phyloP scores from a whole-genome alignment of 2,888 invertebrate species.

The Tridacna gigas region DNA sequence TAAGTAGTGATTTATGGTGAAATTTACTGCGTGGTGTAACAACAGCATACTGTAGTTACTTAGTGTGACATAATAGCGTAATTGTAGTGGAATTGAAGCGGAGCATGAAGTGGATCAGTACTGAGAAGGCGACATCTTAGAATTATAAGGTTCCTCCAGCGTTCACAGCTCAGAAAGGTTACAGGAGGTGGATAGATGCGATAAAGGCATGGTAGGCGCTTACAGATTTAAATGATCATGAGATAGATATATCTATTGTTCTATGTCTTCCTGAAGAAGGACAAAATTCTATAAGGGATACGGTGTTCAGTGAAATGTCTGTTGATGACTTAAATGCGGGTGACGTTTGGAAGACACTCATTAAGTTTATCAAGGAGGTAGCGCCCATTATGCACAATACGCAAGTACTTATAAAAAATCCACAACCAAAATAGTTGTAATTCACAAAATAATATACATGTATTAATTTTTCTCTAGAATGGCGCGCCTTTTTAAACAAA shows the following conservation, averaged over 20 bases:
- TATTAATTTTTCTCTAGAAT: too few relatives aligned
- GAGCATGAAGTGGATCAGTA: not conserved
- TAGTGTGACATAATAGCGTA: not conserved
- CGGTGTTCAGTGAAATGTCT: slow-evolving; percentile 46
- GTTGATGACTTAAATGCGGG: slow-evolving; percentile 39
- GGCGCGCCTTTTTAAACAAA: too few relatives aligned
- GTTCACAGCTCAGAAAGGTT: slow-evolving; percentile 40
- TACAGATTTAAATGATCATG: slow-evolving; percentile 42
- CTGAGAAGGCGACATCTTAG: slow-evolving; percentile 26
- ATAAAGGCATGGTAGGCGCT: slow-evolving; percentile 47
- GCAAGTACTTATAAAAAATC: too few relatives aligned
- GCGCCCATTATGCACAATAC: too few relatives aligned
- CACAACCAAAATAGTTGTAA: too few relatives aligned
- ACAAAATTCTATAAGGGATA: slow-evolving; percentile 41
- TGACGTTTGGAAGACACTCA: slow-evolving; percentile 37
- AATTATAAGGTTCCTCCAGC: slow-evolving; percentile 40
- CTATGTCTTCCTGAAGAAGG: slow-evolving; percentile 43
- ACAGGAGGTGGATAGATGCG: slow-evolving; percentile 51
- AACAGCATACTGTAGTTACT: not conserved
- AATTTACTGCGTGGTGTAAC: too few relatives aligned
- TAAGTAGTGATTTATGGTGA: too few relatives aligned
- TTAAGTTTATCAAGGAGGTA: too few relatives aligned
- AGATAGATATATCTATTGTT: slow-evolving; percentile 36
- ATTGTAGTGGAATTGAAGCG: not conserved
- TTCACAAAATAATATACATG: too few relatives aligned